Evolutionary conservation across 2,797 vertebrate genomes (phyloP).

Genomic region (Hypotaenidia okinawae): DNA sequence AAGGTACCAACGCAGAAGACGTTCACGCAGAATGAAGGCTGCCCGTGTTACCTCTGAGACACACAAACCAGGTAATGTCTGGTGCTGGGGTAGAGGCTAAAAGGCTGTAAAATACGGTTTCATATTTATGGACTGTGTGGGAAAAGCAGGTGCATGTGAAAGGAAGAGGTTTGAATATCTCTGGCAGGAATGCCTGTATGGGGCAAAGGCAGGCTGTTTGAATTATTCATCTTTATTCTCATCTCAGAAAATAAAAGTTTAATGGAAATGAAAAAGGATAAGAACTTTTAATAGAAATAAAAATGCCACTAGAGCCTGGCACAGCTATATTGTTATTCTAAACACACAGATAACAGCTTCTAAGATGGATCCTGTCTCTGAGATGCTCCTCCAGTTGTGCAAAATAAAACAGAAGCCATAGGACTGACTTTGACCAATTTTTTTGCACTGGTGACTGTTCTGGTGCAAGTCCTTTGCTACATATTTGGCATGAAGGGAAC

Average conservation of each 20-base stretch:
- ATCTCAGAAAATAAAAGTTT: not conserved
- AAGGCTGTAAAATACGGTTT: not conserved
- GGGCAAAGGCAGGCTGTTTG: not conserved
- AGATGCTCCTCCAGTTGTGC: not conserved
- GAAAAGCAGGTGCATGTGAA: not conserved
- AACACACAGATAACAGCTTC: not conserved
- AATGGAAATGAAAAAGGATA: not conserved
- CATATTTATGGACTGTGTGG: not conserved
- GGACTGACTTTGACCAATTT: not conserved
- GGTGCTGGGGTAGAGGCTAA: not conserved
- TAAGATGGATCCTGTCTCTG: not conserved
- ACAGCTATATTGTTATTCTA: not conserved
- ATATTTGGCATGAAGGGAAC: not conserved
- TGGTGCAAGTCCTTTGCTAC: not conserved
- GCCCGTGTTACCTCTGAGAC: not conserved
- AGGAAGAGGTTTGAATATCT: not conserved
- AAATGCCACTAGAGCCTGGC: not conserved
- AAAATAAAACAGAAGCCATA: not conserved
- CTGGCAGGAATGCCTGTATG: not conserved
- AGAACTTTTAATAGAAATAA: not conserved
- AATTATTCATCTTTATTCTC: not conserved
- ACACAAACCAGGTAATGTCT: not conserved
- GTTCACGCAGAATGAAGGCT: not conserved
- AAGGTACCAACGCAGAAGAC: not conserved
- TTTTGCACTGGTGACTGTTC: not conserved